Conservation (phyloP, 2,113 vertebrate species). For the Limnothrissa miodon region DNA sequence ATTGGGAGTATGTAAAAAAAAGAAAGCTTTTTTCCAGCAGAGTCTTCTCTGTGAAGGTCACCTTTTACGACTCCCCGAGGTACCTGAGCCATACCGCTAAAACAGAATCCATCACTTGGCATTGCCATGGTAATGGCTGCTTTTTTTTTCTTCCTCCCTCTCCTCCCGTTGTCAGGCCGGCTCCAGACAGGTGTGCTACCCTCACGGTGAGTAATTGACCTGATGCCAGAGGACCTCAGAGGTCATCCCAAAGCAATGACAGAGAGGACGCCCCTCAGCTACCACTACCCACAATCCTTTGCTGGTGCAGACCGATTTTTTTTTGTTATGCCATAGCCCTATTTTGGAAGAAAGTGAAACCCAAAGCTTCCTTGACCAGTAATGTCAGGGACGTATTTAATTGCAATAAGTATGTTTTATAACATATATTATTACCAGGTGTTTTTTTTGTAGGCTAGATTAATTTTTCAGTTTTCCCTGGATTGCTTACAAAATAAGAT, state of each 20-base stretch:
- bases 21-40: constrained; percentile 20
- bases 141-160: constrained; percentile 56
- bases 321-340: not conserved
- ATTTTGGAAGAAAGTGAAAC: constrained; percentile 1
- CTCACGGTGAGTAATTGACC: constrained; percentile 74
- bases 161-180: constrained; percentile 56
- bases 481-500: no score
- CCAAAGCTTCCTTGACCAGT: not conserved
- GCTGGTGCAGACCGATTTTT: not conserved
- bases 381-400: no score
- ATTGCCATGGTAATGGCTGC: constrained; percentile 66
- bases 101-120: constrained; percentile 75
- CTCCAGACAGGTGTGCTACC: constrained; percentile 69
- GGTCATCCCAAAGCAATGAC: constrained; percentile 67
- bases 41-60: constrained; percentile 66
- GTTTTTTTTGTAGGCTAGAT: no score
- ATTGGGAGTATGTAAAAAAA: constrained; percentile 58
- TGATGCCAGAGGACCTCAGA: constrained; percentile 61
- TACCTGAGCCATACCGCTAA: constrained; percentile 62
- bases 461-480: no score
- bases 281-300: constrained; percentile 29
- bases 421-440: no score
- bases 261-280: constrained; percentile 60
- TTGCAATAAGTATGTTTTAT: no score
- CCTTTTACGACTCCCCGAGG: constrained; percentile 61